Percentiles rank a stretch among this genome's conserved stretches.
Conservation (phyloP, 2,888 invertebrate genomes). For the Rhogogaster chlorosoma region DNA sequence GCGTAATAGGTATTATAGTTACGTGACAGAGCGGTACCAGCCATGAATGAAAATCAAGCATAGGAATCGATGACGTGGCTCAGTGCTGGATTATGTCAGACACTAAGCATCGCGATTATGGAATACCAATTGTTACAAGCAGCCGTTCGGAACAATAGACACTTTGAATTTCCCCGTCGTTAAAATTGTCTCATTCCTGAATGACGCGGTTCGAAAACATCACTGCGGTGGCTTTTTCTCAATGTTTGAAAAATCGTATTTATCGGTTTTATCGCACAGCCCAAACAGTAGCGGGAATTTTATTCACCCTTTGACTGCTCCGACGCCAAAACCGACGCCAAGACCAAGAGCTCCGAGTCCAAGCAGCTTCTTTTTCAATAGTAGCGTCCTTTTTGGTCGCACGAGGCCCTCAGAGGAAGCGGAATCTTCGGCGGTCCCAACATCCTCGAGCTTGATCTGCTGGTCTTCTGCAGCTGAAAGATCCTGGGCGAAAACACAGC, state of each 20-base stretch:
- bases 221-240: neutral
- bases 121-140: neutral
- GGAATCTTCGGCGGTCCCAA: neutral
- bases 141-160: neutral
- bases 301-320: slow-evolving; percentile 46
- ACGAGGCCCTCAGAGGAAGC: neutral
- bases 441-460: slow-evolving; percentile 26
- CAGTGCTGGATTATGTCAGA: slow-evolving; percentile 21
- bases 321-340: slow-evolving; percentile 47
- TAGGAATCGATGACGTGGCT: slow-evolving; percentile 11
- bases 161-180: slow-evolving; percentile 21
- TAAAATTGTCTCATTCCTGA: neutral
- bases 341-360: slow-evolving; percentile 50
- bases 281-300: neutral
- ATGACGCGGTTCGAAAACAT: neutral
- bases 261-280: neutral
- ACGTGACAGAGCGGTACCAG: slow-evolving; percentile 20
- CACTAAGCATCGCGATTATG: neutral
- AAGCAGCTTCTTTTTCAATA: slow-evolving; percentile 50
- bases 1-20: slow-evolving; percentile 23
- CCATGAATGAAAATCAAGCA: slow-evolving; percentile 17
- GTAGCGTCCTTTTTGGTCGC: slow-evolving; percentile 47
- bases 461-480: neutral
- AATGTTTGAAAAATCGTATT: neutral
- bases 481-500: slow-evolving; percentile 51